Evolutionary conservation across 2,113 vertebrate genomes (phyloP), one percentile per base, ranked within the genome.

Genomic region (Ciconia stormi): DNA sequence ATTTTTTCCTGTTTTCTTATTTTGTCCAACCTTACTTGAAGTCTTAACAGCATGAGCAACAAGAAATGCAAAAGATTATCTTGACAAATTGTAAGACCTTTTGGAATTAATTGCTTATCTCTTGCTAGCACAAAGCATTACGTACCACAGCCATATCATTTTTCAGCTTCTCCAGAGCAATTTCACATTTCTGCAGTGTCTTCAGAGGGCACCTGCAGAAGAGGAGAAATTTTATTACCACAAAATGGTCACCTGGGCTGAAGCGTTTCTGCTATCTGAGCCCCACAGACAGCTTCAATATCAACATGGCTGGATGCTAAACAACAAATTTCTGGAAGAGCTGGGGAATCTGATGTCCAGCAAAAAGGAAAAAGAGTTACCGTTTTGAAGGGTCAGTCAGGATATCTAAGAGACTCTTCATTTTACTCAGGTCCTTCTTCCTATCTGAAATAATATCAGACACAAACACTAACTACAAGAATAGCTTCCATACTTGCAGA

Each of bases 101-200:
- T 36, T 72, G 63, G 50, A 78, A 87, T n/a, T 5, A 80, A 87
- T 2, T 67, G 50, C 32, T 73, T 71, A 32, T 93, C 49, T 67
- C 66, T 61, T 63, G 46, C 36, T 59, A 70, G 44, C 3, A 13
- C 58, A 77, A 84, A 90, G 70, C 44, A 29, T 23, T 47, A 92
- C 99, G 62, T 97, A 99, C 99, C 99, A 99, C 99, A 2, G 99
- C 99, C 99, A 99, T 99, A 96, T 99, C 99, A 17, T 99, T 99
- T 97, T 99, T 99, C 90, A 99, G 98, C 90, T 99, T 99, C 98
- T 99, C 99, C 94, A 99, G 89, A 30, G 99, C 99, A 21, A 99
- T 99, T 97, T 99, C 99, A 36, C 99, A 99, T 89, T 99, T 99
- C 98, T 99, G 99, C 82, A 99, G 95, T 0, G 99, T 99, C 96